Base-by-base conservation (phyloP, 2,888 invertebrate species). In the Zootermopsis nevadensis region DNA sequence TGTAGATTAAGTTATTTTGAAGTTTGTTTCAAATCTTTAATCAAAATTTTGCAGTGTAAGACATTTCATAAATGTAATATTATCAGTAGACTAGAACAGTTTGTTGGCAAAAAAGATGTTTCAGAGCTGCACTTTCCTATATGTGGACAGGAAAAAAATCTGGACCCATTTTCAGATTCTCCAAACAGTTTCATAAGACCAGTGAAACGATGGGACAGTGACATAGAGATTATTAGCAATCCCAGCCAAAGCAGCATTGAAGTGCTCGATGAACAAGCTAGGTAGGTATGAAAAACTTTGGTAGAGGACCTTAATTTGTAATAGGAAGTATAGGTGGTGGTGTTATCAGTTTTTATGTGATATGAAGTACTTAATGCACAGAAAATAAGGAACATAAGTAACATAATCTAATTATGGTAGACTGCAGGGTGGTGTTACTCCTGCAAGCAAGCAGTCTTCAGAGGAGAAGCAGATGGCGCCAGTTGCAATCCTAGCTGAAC, bases 241-340 rank as follows among this genome's bases (percentile, higher is more conserved):
- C 94, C 94, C 24, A 94, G 94, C 88, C 93, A 93, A 87, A 93
- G 93, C 86, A 94, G 94, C 87, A 93, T 94, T 83, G 93, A 94
- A 89, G 92, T 94, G 48, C 88, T 94, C 80, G 92, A 92, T 82
- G 90, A 90, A 83, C 87, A 87, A 76, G 87, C 88, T n/a, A 89
- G 88, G 90, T 90, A 85, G 86, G 69, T 33, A 33, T 31, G 33
- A 69, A 31, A 19, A 48, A 15, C 19, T 42, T 42, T 4, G 38
- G 38, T 42, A 42, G 38, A 42, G 22, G 22, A 60, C n/a, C 10
- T n/a, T 30, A 2, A 30, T 15, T 53, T 66, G 15, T 4, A 27
- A 27, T n/a, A 66, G 27, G 66, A 66, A 48, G 15, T 48, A 19
- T 48, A 48, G 38, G 15, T 48, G 42, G 42, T 48, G 48, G 19